Evolutionary conservation across 2,113 vertebrate genomes (phyloP).

Genomic region (Theristicus caerulescens): DNA sequence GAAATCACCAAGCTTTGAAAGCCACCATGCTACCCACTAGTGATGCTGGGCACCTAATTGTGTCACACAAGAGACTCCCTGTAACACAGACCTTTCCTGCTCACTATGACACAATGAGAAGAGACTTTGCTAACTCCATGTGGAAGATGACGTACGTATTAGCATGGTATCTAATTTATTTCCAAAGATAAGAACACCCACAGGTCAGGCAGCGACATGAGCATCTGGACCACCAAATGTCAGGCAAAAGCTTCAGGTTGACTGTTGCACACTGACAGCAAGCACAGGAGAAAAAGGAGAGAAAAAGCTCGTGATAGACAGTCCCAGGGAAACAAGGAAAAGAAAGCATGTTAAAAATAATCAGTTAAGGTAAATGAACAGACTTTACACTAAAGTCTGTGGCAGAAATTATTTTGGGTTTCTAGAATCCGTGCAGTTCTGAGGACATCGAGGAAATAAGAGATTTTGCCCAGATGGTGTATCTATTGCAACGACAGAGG

Average conservation of each 20-base stretch:
- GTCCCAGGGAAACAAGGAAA: neutral
- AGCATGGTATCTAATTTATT: neutral
- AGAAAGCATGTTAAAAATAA: neutral
- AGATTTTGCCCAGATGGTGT: neutral
- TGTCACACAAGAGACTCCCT: neutral
- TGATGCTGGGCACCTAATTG: neutral
- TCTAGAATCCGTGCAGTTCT: neutral
- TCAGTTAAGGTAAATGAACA: neutral
- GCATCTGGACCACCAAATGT: slow-evolving; percentile 41
- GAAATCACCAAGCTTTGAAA: neutral
- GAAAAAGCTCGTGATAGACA: neutral
- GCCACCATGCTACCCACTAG: neutral
- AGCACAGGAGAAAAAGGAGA: neutral
- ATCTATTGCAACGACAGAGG: neutral
- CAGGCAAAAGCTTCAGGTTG: neutral
- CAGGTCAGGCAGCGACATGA: neutral
- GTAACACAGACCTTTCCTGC: neutral
- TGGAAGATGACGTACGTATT: neutral
- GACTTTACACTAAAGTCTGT: neutral
- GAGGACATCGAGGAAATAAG: neutral
- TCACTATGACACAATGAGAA: neutral
- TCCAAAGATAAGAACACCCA: neutral
- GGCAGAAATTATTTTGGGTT: neutral
- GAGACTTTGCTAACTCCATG: neutral
- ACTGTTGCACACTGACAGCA: neutral